Evolutionary conservation across 2,113 vertebrate species (phyloP), one percentile per base, ranked within the genome.

Genomic region (Rhea americana): DNA sequence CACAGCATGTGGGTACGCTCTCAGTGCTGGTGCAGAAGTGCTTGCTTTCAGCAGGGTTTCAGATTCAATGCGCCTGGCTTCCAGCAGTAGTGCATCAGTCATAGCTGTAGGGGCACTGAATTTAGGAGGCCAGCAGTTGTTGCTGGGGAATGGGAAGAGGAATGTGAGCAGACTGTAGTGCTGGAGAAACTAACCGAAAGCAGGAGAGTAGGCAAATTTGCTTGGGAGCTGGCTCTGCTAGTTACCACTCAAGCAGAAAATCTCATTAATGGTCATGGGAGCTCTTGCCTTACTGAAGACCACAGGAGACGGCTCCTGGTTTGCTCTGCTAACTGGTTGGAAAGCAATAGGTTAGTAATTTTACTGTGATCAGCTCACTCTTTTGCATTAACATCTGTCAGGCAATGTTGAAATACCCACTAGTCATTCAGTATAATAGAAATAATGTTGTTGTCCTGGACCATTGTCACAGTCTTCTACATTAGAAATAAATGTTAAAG

Each of bases 401-500:
- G 82, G 24, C 56, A 79, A 82, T 85, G 0, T 65, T 89, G 55
- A 59, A 89, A 79, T 89, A 79, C 11, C 48, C 6, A 28, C 74
- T 63, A 85, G 45, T 87, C 15, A 11, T 56, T 89, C 65, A 39
- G 65, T 70, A 32, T 43, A 76, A 13, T 56, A 80, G 43, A 45
- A 96, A 63, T 86, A 89, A 70, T 45, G 82, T 70, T 77, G 35
- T 86, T 82, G 58, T 76, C 45, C 15, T 88, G 63, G 41, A 65
- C 48, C 48, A 25, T 28, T 87, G 39, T 67, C 24, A 56, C 37
- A 24, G 68, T 68, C 48, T 91, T 24, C 65, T 68, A n/a, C 20
- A 25, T 16, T 71, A 84, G 70, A 93, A 88, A 68, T 73, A 91
- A 86, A 81, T 68, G 24, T 48, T 85, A 11, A 93, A 89, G 53